Evolutionary conservation across 2,113 vertebrate genomes (phyloP).

Genomic region (Archilochus colubris): DNA sequence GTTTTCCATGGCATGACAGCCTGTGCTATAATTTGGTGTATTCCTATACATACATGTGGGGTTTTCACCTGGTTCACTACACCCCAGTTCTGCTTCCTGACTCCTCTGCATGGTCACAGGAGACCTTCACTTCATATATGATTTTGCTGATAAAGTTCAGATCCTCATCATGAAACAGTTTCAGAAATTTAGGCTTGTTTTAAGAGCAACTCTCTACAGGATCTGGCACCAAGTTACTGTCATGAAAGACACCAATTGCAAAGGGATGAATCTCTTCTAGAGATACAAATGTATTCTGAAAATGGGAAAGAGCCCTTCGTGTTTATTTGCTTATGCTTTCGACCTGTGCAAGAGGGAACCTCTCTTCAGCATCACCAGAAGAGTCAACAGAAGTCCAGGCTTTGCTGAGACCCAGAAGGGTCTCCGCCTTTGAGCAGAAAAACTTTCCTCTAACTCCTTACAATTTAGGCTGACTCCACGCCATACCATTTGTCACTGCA

Average conservation of each 20-base stretch:
- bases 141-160: background rate
- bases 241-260: background rate
- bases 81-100: background rate
- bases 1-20: background rate
- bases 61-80: background rate
- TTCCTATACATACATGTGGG: background rate
- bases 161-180: background rate
- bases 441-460: slow-evolving; percentile 19
- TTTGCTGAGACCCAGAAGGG: background rate
- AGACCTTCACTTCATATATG: background rate
- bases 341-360: background rate
- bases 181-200: background rate
- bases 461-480: background rate
- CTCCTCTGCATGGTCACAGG: background rate
- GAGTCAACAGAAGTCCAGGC: background rate
- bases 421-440: background rate
- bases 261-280: background rate
- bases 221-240: background rate
- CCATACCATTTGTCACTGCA: background rate
- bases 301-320: background rate
- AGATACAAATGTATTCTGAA: background rate
- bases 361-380: background rate
- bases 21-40: background rate
- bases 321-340: background rate
- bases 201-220: background rate